phyloP scores from a whole-genome alignment of 1,140 invertebrate species.

The Nasonia longicornis region DNA sequence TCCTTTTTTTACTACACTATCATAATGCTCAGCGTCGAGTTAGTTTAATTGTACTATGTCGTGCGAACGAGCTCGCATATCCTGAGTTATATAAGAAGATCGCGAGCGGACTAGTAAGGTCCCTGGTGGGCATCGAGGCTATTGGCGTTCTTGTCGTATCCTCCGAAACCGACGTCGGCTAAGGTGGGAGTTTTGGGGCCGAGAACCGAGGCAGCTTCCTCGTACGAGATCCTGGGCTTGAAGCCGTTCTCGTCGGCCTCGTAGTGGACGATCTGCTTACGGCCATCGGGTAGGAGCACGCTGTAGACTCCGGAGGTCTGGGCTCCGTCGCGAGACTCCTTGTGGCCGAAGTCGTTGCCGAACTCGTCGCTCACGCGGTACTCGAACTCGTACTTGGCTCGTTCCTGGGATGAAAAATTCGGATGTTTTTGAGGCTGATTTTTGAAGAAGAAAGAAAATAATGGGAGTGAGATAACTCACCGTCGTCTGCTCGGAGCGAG shows the following conservation, averaged over 20 bases:
- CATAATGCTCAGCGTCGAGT: neutral
- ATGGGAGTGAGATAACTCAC: neutral
- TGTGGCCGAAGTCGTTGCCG: constrained; percentile 80
- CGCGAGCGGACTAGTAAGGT: constrained; percentile 12
- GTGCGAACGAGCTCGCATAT: too few relatives aligned
- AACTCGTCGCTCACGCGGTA: constrained; percentile 80
- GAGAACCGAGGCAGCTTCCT: constrained; percentile 66
- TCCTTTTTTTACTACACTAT: too few relatives aligned
- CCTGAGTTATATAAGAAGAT: neutral
- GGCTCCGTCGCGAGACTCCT: constrained; percentile 77
- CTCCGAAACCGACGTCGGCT: neutral
- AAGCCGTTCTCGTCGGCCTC: constrained; percentile 82
- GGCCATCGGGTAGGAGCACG: constrained; percentile 81
- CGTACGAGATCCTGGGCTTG: constrained; percentile 81
- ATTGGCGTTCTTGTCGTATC: constrained; percentile 11
- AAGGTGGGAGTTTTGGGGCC: neutral
- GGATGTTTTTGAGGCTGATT: neutral
- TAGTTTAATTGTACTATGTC: neutral
- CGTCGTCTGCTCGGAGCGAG: neutral
- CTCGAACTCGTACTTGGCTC: constrained; percentile 81
- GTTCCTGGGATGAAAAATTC: constrained; percentile 62
- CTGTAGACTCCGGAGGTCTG: constrained; percentile 78
- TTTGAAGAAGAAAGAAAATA: too few relatives aligned
- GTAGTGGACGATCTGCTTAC: constrained; percentile 83
- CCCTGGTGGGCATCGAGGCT: neutral